Evolutionary conservation across 2,888 invertebrate species (phyloP).

Genomic region (Aleiodes alternator): DNA sequence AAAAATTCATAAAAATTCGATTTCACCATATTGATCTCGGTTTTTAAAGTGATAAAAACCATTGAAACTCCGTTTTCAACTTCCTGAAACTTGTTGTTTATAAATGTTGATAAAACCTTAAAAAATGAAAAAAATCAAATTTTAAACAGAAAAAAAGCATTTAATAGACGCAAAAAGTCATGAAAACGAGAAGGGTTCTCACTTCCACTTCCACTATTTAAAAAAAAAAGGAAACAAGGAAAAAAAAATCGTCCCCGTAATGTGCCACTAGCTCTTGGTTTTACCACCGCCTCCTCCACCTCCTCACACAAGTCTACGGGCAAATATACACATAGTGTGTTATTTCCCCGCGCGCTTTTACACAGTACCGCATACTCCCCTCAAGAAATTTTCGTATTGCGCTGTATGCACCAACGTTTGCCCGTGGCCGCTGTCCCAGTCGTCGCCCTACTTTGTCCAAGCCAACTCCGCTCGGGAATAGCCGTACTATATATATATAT

Average conservation of each 20-base stretch:
- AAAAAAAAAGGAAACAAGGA: no score
- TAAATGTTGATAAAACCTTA: no score
- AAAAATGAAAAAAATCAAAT: no score
- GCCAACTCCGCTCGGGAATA: constrained; percentile 64
- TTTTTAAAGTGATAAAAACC: no score
- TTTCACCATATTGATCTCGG: no score
- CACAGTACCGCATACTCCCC: constrained; percentile 64
- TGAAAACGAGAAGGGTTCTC: constrained; percentile 57
- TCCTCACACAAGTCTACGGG: neutral
- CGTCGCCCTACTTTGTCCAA: constrained; percentile 74
- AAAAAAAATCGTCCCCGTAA: neutral
- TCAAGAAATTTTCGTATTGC: constrained; percentile 59
- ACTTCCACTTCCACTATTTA: constrained; percentile 65
- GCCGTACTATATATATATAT: neutral
- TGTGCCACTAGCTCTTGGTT: neutral
- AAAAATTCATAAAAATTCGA: no score
- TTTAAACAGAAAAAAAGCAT: no score
- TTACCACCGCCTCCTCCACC: constrained; percentile 7
- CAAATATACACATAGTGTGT: constrained; percentile 12
- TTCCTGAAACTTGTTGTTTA: no score
- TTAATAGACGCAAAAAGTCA: no score
- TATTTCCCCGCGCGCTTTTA: constrained; percentile 41
- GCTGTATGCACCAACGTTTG: constrained; percentile 69
- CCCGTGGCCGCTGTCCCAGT: constrained; percentile 75
- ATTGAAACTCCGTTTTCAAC: no score